Conservation (phyloP, 23 tunicate species). For the Trididemnum clinides region DNA sequence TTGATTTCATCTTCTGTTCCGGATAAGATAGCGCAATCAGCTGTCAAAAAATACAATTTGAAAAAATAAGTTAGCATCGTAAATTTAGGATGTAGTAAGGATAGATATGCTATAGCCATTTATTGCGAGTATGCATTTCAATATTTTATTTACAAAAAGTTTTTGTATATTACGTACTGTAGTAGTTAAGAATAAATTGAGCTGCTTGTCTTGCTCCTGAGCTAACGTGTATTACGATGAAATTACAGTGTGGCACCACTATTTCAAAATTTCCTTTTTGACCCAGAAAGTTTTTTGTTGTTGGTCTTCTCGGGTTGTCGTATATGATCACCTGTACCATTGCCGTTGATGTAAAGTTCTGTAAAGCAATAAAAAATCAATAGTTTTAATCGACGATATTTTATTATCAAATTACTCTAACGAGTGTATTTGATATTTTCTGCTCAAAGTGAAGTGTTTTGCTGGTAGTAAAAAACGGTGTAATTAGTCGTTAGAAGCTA, state of each 20-base stretch:
- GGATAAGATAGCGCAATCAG: conserved; percentile 28
- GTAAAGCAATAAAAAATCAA: background rate
- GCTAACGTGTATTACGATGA: conserved; percentile 8
- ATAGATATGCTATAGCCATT: no score
- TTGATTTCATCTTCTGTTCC: conserved; percentile 14
- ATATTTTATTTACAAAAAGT: no score
- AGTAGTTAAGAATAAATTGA: conserved; percentile 30
- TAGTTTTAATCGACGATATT: background rate
- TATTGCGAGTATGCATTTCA: no score
- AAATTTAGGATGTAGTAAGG: no score
- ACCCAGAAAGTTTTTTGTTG: conserved; percentile 15
- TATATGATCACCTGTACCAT: background rate
- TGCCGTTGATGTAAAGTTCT: conserved; percentile 10
- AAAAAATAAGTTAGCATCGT: no score
- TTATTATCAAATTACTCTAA: background rate
- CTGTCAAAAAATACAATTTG: background rate
- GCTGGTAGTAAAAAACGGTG: no score
- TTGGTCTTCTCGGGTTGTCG: background rate
- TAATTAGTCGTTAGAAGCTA: no score
- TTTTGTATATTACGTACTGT: conserved; percentile 26
- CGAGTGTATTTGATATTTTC: no score
- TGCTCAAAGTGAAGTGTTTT: no score
- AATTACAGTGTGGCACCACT: background rate
- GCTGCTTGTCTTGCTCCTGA: background rate
- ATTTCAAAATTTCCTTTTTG: conserved; percentile 24